Conservation (phyloP, 2,113 vertebrate species). For the Empidonax traillii region DNA sequence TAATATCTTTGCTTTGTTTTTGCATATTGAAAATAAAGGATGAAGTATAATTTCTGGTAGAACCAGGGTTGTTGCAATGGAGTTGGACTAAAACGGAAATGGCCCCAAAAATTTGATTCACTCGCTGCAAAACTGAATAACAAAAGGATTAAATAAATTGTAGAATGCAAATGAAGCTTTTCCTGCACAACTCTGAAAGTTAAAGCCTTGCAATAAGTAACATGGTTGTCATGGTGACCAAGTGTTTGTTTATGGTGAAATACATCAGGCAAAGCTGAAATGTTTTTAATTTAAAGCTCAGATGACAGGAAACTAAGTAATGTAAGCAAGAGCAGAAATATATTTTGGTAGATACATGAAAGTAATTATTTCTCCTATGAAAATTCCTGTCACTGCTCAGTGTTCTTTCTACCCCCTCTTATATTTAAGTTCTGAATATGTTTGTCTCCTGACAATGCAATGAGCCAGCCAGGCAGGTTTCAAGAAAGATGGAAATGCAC, state of each 20-base stretch:
- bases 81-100: neutral
- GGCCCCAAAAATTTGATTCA: neutral
- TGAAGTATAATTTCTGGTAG: neutral
- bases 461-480: neutral
- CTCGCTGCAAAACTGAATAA: neutral
- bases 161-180: neutral
- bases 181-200: neutral
- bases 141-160: neutral
- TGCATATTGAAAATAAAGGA: neutral
- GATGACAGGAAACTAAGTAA: neutral
- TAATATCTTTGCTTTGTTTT: neutral
- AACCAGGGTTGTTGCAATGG: neutral
- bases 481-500: neutral
- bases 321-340: neutral
- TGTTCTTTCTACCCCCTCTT: neutral
- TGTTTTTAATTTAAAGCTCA: conserved; percentile 30
- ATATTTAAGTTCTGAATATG: neutral
- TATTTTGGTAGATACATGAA: neutral
- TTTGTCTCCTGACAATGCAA: neutral
- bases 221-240: conserved; percentile 35
- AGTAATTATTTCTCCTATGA: neutral
- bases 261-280: neutral
- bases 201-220: conserved; percentile 14
- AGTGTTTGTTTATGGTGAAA: conserved; percentile 14
- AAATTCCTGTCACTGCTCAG: neutral